A percentile compares a stretch with the other conserved stretches of the same genome.
Evolutionary conservation across 2,797 vertebrate species (phyloP).

Genomic region (Eulemur albifrons): DNA sequence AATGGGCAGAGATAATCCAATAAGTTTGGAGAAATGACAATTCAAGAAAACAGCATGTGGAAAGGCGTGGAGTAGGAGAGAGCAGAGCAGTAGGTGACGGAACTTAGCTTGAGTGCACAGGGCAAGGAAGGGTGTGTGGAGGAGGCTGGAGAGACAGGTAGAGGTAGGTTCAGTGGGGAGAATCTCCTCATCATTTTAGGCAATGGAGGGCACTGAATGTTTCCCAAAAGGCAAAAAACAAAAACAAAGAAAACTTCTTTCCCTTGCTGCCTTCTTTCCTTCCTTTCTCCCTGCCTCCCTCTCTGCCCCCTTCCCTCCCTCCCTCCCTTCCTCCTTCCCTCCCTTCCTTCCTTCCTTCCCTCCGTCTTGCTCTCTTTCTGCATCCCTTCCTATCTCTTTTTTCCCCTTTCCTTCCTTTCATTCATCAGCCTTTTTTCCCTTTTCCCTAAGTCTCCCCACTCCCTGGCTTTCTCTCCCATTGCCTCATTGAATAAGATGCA

Average conservation of each 20-base stretch:
- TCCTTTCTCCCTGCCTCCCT: rapidly evolving
- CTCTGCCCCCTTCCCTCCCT: background rate
- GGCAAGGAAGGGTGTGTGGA: background rate
- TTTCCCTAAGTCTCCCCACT: background rate
- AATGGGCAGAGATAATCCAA: background rate
- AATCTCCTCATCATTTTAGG: background rate
- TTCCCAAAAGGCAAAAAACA: background rate
- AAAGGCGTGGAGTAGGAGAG: background rate
- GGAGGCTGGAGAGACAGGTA: background rate
- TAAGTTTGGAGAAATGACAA: background rate
- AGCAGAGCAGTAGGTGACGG: background rate
- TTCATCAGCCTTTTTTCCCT: background rate
- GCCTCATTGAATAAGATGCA: background rate
- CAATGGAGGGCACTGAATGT: background rate
- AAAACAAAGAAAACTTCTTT: too few relatives aligned
- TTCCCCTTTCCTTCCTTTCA: background rate
- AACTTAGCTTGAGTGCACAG: too few relatives aligned
- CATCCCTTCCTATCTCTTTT: background rate
- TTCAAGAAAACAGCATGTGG: background rate
- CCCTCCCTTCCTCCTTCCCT: too few relatives aligned
- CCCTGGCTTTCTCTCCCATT: background rate
- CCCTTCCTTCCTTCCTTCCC: background rate
- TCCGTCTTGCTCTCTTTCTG: background rate
- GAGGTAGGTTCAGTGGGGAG: rapidly evolving
- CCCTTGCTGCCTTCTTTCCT: too few relatives aligned